Evolutionary conservation across 2,113 vertebrate species (phyloP), one percentile per base, ranked within the genome.

Genomic region (Pseudopodoces humilis): DNA sequence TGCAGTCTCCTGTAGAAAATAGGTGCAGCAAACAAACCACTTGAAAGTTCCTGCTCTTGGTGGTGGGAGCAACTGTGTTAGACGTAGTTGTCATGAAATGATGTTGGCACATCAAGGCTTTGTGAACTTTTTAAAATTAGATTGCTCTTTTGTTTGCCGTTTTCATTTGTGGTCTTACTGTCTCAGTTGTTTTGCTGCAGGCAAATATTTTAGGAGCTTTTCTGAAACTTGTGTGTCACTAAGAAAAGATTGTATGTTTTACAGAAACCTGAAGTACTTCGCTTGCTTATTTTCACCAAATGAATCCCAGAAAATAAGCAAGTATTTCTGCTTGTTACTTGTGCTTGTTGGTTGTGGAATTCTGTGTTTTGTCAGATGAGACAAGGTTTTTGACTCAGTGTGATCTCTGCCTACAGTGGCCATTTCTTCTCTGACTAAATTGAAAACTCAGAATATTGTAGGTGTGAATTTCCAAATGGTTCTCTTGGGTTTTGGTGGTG

Each of bases 1-100:
- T 74, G 70, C 49, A 41, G 35, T 39, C 67, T 85, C 74, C 71
- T 86, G 65, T 71, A 96, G 92, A 63, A 95, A 93, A 95, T 68
- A 93, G 85, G 92, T 88, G 64, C 71, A 60, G 90, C 95, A 82
- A 83, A 77, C 79, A 67, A 89, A 55, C 92, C 59, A 47, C 84
- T 88, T 97, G 82, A 70, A 94, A 88, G 88, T 77, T 53, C 0
- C 3, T 44, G 35, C 79, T 93, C 87, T 86, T 65, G 62, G 39
- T 92, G 75, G 71, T 88, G 78, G 93, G 68, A 91, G 30, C 86
- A 79, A 68, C 60, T 72, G 15, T 33, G 13, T 72, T 71, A 82
- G 78, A 39, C 78, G 69, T 89, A 24, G 10, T 52, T 63, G 90
- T 94, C 15, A 44, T 80, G 68, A 91, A 86, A 58, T 76, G 25